Conservation (phyloP, 2,797 vertebrate species). For the Malurus leucopterus region DNA sequence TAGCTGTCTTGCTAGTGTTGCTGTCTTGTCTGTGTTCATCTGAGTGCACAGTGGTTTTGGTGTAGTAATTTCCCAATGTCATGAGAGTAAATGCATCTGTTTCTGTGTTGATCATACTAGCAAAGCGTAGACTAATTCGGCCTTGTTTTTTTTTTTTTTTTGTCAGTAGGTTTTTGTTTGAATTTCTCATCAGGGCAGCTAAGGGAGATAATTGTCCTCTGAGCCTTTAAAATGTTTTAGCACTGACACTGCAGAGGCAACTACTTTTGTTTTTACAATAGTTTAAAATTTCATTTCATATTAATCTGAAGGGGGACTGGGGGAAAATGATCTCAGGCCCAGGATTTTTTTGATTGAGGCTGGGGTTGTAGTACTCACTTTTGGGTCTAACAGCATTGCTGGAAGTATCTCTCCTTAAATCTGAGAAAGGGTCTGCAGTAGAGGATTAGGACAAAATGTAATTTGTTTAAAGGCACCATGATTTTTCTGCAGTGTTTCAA, state of each 20-base stretch:
- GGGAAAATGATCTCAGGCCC: background rate
- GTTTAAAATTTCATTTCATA: background rate
- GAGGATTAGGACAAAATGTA: background rate
- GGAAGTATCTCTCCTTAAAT: background rate
- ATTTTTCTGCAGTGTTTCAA: background rate
- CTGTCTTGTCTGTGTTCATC: background rate
- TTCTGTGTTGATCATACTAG: background rate
- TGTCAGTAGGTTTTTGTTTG: background rate
- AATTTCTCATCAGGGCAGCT: background rate
- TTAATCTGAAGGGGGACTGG: accelerated
- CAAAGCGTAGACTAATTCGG: background rate
- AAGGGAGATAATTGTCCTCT: background rate
- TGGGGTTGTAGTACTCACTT: background rate
- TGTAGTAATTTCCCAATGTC: background rate
- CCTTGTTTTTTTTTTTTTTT: background rate
- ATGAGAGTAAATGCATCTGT: background rate
- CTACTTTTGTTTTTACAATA: no score
- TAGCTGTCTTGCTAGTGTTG: background rate
- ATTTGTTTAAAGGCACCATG: background rate
- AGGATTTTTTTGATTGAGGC: background rate
- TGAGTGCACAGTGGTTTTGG: background rate
- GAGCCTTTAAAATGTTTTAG: background rate
- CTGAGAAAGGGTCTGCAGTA: background rate
- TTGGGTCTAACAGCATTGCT: accelerated
- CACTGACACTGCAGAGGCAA: no score